Percentiles rank a stretch among this genome's conserved stretches.
Evolutionary conservation across 2,888 invertebrate species (phyloP).

Genomic region (Carcina quercana): DNA sequence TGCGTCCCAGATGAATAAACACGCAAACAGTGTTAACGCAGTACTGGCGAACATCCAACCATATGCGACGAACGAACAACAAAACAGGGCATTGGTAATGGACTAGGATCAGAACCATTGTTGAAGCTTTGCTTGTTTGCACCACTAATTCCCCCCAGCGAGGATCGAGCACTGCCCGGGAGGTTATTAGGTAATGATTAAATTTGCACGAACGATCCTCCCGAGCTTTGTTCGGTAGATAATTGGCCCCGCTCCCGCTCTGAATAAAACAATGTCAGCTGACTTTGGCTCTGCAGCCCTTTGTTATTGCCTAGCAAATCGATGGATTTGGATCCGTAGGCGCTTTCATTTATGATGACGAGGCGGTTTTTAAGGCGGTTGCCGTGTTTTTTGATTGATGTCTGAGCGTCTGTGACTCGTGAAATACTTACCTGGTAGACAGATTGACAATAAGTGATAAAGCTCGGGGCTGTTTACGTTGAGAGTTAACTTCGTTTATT

Average conservation of each 20-base stretch:
- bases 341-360: slow-evolving; percentile 2
- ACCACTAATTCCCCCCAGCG: slow-evolving; percentile 31
- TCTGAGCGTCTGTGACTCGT: not conserved
- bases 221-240: slow-evolving; percentile 39
- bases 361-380: too few relatives aligned
- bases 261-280: slow-evolving; percentile 50
- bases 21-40: too few relatives aligned
- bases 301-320: slow-evolving; percentile 10
- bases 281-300: slow-evolving; percentile 26
- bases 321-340: slow-evolving; percentile 5
- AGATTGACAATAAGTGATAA: too few relatives aligned
- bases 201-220: slow-evolving; percentile 64
- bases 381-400: too few relatives aligned
- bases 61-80: not conserved
- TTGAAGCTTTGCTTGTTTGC: slow-evolving; percentile 28
- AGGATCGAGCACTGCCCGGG: slow-evolving; percentile 27
- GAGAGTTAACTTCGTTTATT: too few relatives aligned
- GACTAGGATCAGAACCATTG: slow-evolving; percentile 15
- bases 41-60: too few relatives aligned
- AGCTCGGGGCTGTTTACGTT: too few relatives aligned
- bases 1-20: too few relatives aligned
- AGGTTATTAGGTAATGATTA: slow-evolving; percentile 49
- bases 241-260: slow-evolving; percentile 27
- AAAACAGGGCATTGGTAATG: not conserved
- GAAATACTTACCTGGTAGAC: too few relatives aligned